A percentile compares a stretch with the other conserved stretches of the same genome.
These are phyloP conservation scores for Hydriomena furcata DNA, from an alignment of 2,888 invertebrate genomes.

Conservation along the genomic window DNA sequence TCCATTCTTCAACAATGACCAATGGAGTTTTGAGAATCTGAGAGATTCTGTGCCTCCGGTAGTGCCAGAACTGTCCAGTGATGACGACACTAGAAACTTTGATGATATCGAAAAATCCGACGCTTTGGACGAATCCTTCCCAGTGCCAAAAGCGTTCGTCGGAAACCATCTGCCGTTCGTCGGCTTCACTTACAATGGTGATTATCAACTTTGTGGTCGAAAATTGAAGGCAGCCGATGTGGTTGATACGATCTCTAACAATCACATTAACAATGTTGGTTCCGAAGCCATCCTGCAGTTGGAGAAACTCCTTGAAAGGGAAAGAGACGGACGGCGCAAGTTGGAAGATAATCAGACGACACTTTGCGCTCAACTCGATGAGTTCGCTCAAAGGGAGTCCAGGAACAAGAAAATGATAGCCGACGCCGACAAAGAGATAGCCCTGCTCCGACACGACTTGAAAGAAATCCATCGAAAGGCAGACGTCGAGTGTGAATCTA, in stretches of 20 bases:
- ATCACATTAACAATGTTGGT: conserved; percentile 85
- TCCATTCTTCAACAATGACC: conserved; percentile 97
- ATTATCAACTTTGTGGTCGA: conserved; percentile 89
- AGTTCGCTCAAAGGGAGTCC: conserved; percentile 89
- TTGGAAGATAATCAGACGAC: conserved; percentile 90
- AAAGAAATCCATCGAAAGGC: conserved; percentile 95
- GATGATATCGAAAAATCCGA: conserved; percentile 98
- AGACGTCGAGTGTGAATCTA: conserved; percentile 92
- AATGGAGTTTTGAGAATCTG: conserved; percentile 98
- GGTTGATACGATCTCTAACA: conserved; percentile 85
- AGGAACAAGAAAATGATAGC: conserved; percentile 91
- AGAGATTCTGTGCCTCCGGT: conserved; percentile 97
- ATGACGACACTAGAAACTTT: conserved; percentile 99
- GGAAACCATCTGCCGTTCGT: conserved; percentile 99
- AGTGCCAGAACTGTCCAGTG: conserved; percentile 96
- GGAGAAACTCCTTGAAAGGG: conserved; percentile 89
- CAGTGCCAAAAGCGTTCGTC: conserved; percentile 98
- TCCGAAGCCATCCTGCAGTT: conserved; percentile 87
- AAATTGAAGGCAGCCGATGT: conserved; percentile 80
- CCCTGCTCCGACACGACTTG: conserved; percentile 92
- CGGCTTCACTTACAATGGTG: conserved; percentile 98
- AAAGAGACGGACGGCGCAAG: conserved; percentile 87
- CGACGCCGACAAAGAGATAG: conserved; percentile 93
- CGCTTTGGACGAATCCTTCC: conserved; percentile 96
- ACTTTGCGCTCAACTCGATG: conserved; percentile 90